Conservation (phyloP, 2,113 vertebrate species). For the Mesoclemmys tuberculata region DNA sequence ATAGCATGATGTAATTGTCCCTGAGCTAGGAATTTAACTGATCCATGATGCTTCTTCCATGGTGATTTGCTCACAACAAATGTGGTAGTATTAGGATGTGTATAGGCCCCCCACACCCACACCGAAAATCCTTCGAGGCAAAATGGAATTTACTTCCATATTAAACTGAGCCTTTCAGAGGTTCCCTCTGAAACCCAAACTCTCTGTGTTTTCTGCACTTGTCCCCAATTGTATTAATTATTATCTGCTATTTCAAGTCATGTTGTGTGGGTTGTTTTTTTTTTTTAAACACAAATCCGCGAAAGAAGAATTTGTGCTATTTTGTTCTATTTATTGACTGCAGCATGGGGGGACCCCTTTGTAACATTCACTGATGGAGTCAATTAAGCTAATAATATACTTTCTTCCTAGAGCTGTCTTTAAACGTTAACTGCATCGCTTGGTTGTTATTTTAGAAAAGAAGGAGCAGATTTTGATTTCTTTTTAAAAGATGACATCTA, state of each 20-base stretch:
- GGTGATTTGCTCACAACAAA: not conserved
- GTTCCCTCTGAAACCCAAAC: not conserved
- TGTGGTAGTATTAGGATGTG: not conserved
- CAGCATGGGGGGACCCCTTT: not conserved
- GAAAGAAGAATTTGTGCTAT: fast-evolving
- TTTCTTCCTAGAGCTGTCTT: not conserved
- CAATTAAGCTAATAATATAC: not conserved
- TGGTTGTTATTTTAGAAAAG: not conserved
- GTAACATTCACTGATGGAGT: not conserved
- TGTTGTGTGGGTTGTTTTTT: fast-evolving
- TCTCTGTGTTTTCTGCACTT: not conserved
- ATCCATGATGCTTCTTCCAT: not conserved
- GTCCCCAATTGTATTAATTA: fast-evolving
- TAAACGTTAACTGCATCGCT: not conserved
- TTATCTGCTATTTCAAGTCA: not conserved
- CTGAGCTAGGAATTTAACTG: not conserved
- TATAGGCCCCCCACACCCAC: not conserved
- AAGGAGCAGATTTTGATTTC: not conserved
- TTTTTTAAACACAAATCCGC: not conserved
- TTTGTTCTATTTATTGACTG: not conserved
- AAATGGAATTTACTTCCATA: not conserved
- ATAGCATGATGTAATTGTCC: not conserved
- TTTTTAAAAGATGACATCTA: not conserved
- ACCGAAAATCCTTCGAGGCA: not conserved
- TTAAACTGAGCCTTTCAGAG: not conserved